phyloP scores from a whole-genome alignment of 2,113 vertebrate genomes.

The Oryzias woworae region DNA sequence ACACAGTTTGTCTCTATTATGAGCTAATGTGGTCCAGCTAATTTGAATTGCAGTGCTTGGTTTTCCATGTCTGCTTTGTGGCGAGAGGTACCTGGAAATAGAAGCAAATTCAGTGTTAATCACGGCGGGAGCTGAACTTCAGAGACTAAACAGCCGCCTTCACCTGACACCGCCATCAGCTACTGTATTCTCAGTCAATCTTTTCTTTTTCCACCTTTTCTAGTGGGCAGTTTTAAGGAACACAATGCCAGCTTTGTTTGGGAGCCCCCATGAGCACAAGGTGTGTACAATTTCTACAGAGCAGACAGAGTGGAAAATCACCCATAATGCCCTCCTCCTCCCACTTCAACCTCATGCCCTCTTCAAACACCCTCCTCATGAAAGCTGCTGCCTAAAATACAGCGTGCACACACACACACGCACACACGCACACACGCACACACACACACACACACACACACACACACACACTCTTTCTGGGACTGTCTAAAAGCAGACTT shows the following conservation, averaged over 20 bases:
- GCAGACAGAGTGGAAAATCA: slow-evolving; percentile 64
- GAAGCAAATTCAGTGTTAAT: slow-evolving; percentile 21
- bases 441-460: slow-evolving; percentile 23
- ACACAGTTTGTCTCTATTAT: slow-evolving; percentile 39
- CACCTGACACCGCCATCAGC: slow-evolving; percentile 45
- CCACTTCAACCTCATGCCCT: slow-evolving; percentile 14
- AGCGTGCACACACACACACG: slow-evolving; percentile 25
- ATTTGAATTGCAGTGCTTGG: slow-evolving; percentile 16
- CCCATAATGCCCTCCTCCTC: slow-evolving; percentile 56
- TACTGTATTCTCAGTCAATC: slow-evolving; percentile 56
- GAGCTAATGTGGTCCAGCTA: slow-evolving; percentile 37
- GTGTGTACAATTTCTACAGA: slow-evolving; percentile 46
- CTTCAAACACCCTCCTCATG: slow-evolving; percentile 39
- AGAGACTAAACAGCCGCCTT: slow-evolving; percentile 28
- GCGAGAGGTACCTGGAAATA: slow-evolving; percentile 33
- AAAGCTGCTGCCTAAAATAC: slow-evolving; percentile 38
- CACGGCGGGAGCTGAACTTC: slow-evolving; percentile 25
- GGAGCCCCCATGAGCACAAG: slow-evolving; percentile 50
- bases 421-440: slow-evolving; percentile 34
- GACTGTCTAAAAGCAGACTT: slow-evolving; percentile 55
- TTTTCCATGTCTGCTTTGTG: slow-evolving; percentile 26
- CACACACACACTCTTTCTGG: slow-evolving; percentile 35
- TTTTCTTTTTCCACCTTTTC: slow-evolving; percentile 45
- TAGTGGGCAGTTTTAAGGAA: slow-evolving; percentile 30
- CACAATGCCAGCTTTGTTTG: slow-evolving; percentile 65